Evolutionary conservation across 2,888 invertebrate genomes (phyloP).

Genomic region (Melanostoma mellinum): DNA sequence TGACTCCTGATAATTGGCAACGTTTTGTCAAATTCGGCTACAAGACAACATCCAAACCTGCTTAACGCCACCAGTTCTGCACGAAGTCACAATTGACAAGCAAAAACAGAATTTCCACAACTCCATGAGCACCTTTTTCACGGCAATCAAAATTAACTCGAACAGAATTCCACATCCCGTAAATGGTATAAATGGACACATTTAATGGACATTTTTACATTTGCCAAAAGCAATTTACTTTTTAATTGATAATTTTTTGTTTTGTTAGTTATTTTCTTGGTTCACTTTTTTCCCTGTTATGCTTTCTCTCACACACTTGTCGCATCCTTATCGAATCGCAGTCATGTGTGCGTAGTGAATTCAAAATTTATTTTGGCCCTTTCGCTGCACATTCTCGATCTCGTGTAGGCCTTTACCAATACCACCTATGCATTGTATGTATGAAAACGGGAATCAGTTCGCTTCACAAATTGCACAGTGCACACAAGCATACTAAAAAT

Average conservation of each 20-base stretch:
- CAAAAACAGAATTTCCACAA: slow-evolving; percentile 31
- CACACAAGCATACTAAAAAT: slow-evolving; percentile 3
- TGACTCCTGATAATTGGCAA: slow-evolving; percentile 57
- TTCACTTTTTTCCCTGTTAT: slow-evolving; percentile 3
- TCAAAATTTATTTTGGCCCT: slow-evolving; percentile 26
- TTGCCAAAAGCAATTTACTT: slow-evolving; percentile 73
- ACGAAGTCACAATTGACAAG: slow-evolving; percentile 36
- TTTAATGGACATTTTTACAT: slow-evolving; percentile 73
- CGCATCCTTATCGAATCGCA: slow-evolving; percentile 44
- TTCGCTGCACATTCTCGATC: slow-evolving; percentile 39
- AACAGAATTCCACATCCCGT: slow-evolving; percentile 72
- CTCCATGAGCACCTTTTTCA: slow-evolving; percentile 68
- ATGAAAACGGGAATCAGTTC: slow-evolving; percentile 15
- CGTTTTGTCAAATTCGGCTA: slow-evolving; percentile 61
- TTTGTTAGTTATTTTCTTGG: neutral
- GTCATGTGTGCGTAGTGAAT: slow-evolving; percentile 53
- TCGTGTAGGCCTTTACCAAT: neutral
- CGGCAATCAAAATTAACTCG: slow-evolving; percentile 72
- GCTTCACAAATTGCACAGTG: neutral
- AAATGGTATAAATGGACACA: slow-evolving; percentile 73
- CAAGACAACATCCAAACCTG: slow-evolving; percentile 50
- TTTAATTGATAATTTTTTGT: slow-evolving; percentile 71
- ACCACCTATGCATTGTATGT: slow-evolving; percentile 24
- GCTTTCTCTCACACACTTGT: slow-evolving; percentile 35
- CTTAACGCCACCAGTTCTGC: slow-evolving; percentile 63